A percentile compares a stretch with the other conserved stretches of the same genome.
These are phyloP conservation scores for Eumaeus atala DNA, from an alignment of 1,140 invertebrate species.

Conservation along the genomic window DNA sequence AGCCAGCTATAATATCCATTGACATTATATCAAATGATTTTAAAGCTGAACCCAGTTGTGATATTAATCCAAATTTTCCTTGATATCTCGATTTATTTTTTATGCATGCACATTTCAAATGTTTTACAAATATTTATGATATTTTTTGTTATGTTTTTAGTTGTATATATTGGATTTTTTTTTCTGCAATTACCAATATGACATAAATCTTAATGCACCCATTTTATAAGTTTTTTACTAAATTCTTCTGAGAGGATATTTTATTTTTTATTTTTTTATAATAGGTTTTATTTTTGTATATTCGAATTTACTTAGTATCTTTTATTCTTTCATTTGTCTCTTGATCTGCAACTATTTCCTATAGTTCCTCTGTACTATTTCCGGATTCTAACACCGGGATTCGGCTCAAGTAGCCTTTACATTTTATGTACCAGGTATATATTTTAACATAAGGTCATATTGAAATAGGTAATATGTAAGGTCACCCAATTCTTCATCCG, in stretches of 20 bases:
- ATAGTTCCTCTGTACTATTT: background rate
- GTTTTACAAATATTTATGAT: constrained; percentile 8
- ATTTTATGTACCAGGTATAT: no score
- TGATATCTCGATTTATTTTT: constrained; percentile 11
- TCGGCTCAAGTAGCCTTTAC: no score
- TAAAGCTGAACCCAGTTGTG: background rate
- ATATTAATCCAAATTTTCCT: constrained; percentile 11
- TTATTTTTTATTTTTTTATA: constrained; percentile 10
- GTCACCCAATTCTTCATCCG: no score
- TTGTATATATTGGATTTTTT: constrained; percentile 6
- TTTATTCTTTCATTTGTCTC: background rate
- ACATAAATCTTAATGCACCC: constrained; percentile 8
- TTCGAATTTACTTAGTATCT: no score
- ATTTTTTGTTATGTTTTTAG: constrained; percentile 12
- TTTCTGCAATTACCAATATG: constrained; percentile 12
- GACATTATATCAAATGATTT: no score
- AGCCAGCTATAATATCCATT: no score
- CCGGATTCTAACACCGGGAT: no score
- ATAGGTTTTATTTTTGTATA: constrained; percentile 8
- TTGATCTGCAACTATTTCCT: background rate
- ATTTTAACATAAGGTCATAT: no score
- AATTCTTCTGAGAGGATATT: constrained; percentile 12
- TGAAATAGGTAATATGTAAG: no score
- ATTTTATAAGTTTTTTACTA: constrained; percentile 9
- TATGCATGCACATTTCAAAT: constrained; percentile 8